phyloP scores from a whole-genome alignment of 2,797 vertebrate genomes.

The Bryconaethiops microstoma region DNA sequence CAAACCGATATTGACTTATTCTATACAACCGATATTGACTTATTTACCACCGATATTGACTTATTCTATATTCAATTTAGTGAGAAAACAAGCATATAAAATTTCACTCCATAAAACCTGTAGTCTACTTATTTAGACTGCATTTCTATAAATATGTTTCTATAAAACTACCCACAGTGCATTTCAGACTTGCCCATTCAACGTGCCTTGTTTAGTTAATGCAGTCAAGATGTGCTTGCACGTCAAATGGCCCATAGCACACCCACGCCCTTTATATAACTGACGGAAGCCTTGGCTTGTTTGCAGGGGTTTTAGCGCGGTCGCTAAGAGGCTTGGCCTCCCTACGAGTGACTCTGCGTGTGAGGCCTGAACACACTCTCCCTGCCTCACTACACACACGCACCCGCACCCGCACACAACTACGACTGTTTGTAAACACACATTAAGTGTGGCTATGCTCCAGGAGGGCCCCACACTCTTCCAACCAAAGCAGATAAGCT shows the following conservation, averaged over 20 bases:
- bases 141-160: background rate
- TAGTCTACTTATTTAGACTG: background rate
- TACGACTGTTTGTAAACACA: constrained; percentile 56
- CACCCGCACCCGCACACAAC: background rate
- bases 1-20: too few relatives aligned
- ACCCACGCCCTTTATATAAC: constrained; percentile 62
- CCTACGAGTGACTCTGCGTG: background rate
- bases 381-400: background rate
- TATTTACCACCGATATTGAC: too few relatives aligned
- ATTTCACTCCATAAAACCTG: background rate
- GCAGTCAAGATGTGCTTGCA: background rate
- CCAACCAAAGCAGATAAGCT: constrained; percentile 15
- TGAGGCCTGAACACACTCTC: background rate
- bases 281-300: constrained; percentile 29
- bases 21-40: too few relatives aligned
- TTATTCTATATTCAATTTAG: background rate
- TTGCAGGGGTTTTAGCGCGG: constrained; percentile 62
- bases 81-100: background rate
- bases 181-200: background rate
- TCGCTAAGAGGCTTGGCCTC: constrained; percentile 19
- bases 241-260: background rate
- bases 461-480: background rate
- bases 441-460: background rate
- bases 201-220: constrained; percentile 34
- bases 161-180: background rate